phyloP scores from a whole-genome alignment of 2,113 vertebrate species.

The Ailuropoda melanoleuca region DNA sequence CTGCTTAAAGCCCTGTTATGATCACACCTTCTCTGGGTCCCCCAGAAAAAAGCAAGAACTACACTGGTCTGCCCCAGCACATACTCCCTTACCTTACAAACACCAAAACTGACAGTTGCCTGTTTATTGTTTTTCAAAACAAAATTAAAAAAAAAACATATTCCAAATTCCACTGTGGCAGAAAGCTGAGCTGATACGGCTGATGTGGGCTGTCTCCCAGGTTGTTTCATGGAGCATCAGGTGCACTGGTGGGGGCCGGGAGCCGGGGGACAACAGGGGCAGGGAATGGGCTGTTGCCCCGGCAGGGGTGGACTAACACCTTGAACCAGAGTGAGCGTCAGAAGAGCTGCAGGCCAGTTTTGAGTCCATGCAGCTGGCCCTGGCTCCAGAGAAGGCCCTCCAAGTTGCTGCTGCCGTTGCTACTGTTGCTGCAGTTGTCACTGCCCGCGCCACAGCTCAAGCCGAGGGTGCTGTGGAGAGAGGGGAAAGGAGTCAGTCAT shows the following conservation, averaged over 20 bases:
- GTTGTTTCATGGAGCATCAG: slow-evolving; percentile 15
- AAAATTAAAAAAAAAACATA: slow-evolving; percentile 15
- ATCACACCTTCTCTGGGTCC: background rate
- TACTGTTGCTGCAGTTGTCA: slow-evolving; percentile 60
- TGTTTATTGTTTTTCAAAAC: slow-evolving; percentile 72
- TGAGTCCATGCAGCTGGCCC: slow-evolving; percentile 86
- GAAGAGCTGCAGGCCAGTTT: slow-evolving; percentile 87
- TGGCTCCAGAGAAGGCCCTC: slow-evolving; percentile 86
- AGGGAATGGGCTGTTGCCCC: background rate
- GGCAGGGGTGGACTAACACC: slow-evolving; percentile 10
- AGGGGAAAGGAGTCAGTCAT: slow-evolving; percentile 14
- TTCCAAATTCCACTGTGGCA: slow-evolving; percentile 30
- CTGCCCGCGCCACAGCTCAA: slow-evolving; percentile 69
- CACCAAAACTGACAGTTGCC: slow-evolving; percentile 32
- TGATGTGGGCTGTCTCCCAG: background rate
- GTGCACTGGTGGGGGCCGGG: background rate
- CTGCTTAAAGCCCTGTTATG: slow-evolving; percentile 4
- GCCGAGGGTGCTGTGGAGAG: slow-evolving; percentile 58
- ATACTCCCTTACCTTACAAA: slow-evolving; percentile 44
- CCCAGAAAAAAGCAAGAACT: background rate
- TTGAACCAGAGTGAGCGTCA: slow-evolving; percentile 66
- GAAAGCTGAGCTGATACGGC: slow-evolving; percentile 4
- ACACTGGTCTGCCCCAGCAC: background rate
- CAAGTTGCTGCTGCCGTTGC: slow-evolving; percentile 35
- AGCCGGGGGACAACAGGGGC: background rate